phyloP scores from a whole-genome alignment of 1,140 invertebrate genomes.

The Magallana gigas region DNA sequence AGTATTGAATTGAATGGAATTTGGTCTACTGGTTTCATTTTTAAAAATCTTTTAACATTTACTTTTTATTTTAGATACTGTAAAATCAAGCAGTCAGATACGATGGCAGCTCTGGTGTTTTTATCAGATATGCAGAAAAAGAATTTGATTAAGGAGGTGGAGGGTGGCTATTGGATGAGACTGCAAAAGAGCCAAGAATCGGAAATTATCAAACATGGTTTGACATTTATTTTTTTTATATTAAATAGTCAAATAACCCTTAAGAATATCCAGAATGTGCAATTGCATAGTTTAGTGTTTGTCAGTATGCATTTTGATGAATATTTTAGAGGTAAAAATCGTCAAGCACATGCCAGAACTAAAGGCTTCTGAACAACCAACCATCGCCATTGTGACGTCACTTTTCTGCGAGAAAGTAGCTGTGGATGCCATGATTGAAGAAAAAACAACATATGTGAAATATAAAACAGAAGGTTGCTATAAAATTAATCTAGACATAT shows the following conservation, averaged over 20 bases:
- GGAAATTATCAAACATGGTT: constrained; percentile 45
- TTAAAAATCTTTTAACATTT: too few species aligned
- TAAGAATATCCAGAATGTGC: too few species aligned
- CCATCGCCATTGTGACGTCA: constrained; percentile 97
- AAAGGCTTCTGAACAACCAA: constrained; percentile 93
- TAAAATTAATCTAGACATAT: background rate
- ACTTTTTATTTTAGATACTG: constrained; percentile 55
- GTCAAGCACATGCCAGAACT: constrained; percentile 96
- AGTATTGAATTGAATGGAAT: background rate
- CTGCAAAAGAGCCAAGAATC: constrained; percentile 59
- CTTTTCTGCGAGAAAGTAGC: constrained; percentile 99
- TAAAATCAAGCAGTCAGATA: constrained; percentile 70
- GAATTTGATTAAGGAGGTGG: constrained; percentile 68
- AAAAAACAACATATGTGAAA: constrained; percentile 97
- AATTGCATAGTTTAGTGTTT: too few species aligned
- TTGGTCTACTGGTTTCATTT: too few species aligned
- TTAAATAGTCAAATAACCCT: too few species aligned
- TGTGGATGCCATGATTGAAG: constrained; percentile 98
- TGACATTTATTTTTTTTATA: too few species aligned
- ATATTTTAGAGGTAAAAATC: constrained; percentile 70
- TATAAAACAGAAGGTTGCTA: constrained; percentile 85
- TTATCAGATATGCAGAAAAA: constrained; percentile 71
- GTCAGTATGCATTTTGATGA: too few species aligned
- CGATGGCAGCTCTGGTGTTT: constrained; percentile 68
- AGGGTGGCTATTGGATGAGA: constrained; percentile 71